phyloP scores from a whole-genome alignment of 2,888 invertebrate species.

The Melanchra persicariae region DNA sequence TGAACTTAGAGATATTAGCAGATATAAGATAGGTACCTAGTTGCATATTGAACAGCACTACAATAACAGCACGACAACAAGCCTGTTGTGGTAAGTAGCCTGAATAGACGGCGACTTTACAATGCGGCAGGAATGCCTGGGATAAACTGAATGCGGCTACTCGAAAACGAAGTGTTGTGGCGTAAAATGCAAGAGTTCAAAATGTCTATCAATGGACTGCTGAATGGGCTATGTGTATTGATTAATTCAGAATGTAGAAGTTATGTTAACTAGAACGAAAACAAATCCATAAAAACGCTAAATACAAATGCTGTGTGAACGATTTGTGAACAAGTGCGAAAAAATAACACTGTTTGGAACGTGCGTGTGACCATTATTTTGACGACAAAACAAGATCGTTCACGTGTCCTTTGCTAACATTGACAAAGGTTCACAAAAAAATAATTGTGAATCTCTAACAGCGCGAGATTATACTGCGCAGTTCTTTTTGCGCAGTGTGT shows the following conservation, averaged over 20 bases:
- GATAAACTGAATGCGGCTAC: not conserved
- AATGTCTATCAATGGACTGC: not conserved
- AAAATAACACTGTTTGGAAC: conserved; percentile 19
- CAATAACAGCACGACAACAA: too few relatives aligned
- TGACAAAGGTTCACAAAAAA: conserved; percentile 73
- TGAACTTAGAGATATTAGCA: not conserved
- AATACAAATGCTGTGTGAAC: not conserved
- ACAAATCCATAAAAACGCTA: not conserved
- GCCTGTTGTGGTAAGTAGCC: not conserved
- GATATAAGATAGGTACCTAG: not conserved
- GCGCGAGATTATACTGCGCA: conserved; percentile 71
- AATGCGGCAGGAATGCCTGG: too few relatives aligned
- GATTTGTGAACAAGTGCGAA: conserved; percentile 20
- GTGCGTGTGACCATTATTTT: conserved; percentile 27
- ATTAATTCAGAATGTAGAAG: not conserved
- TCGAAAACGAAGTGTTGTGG: not conserved
- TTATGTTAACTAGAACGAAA: not conserved
- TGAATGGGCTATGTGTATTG: not conserved
- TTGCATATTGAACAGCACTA: not conserved
- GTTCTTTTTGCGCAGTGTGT: conserved; percentile 66
- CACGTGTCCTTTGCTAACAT: conserved; percentile 72
- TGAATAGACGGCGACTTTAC: not conserved
- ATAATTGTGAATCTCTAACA: conserved; percentile 66
- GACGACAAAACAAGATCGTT: conserved; percentile 57
- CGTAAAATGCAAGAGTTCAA: too few relatives aligned